phyloP scores from a whole-genome alignment of 92 coral and sea anemone species.

The Epizoanthus scotinus region DNA sequence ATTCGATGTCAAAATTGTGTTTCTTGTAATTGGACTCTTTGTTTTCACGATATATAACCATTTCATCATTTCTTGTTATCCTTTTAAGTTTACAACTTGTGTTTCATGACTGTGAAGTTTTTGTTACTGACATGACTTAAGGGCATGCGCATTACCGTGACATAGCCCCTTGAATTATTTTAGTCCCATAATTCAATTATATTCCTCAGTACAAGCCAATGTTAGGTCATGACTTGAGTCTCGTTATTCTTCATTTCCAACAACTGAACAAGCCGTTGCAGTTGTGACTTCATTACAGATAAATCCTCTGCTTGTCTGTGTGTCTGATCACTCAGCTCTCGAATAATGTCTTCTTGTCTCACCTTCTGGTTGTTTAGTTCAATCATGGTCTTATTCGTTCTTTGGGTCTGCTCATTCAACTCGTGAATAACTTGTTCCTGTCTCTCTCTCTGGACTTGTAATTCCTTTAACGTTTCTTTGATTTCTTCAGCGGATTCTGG shows the following conservation, averaged over 20 bases:
- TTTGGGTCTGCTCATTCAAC: not conserved
- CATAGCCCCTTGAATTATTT: too few relatives aligned
- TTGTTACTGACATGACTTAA: too few relatives aligned
- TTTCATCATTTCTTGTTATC: too few relatives aligned
- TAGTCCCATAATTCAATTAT: too few relatives aligned
- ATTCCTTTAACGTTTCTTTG: not conserved
- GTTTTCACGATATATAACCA: too few relatives aligned
- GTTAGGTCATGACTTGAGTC: too few relatives aligned
- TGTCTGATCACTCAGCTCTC: slow-evolving; percentile 4
- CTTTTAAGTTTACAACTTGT: too few relatives aligned
- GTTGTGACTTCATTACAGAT: not conserved
- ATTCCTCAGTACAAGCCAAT: too few relatives aligned
- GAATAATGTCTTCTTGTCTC: not conserved
- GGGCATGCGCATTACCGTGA: too few relatives aligned
- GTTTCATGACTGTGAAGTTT: too few relatives aligned
- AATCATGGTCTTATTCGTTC: not conserved
- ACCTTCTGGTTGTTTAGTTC: not conserved
- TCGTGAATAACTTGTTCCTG: not conserved
- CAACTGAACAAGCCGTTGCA: slow-evolving; percentile 22
- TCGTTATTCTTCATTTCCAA: not conserved
- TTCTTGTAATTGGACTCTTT: too few relatives aligned
- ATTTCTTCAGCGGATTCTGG: not conserved
- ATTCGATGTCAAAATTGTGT: too few relatives aligned
- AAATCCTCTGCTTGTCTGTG: not conserved
- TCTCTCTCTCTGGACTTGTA: not conserved